Conservation (phyloP, 1,140 invertebrate genomes). For the Macrocentrus cingulum region DNA sequence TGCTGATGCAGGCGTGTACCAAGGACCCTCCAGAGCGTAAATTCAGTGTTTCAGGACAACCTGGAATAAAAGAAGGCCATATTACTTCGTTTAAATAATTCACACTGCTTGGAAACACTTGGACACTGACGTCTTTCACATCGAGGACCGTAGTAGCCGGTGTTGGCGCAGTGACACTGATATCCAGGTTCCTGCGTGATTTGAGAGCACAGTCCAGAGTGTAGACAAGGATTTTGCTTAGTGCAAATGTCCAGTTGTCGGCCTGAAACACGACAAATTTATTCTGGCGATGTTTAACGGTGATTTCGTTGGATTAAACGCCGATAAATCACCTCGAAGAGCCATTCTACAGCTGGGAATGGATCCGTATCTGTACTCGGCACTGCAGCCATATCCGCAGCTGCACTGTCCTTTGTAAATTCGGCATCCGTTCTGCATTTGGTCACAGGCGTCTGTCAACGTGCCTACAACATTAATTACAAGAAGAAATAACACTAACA, state of each 20-base stretch:
- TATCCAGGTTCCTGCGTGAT: conserved; percentile 67
- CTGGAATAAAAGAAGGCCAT: conserved; percentile 53
- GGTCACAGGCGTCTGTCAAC: conserved; percentile 40
- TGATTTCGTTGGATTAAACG: too few relatives aligned
- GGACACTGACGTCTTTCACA: conserved; percentile 66
- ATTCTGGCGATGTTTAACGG: too few relatives aligned
- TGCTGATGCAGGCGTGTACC: conserved; percentile 71
- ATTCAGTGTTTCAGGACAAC: conserved; percentile 59
- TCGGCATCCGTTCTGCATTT: conserved; percentile 46
- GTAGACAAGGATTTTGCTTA: conserved; percentile 62
- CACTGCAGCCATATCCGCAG: conserved; percentile 56
- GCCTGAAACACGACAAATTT: conserved; percentile 49
- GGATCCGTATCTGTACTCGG: conserved; percentile 56
- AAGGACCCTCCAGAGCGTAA: conserved; percentile 57
- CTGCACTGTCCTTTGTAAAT: conserved; percentile 50
- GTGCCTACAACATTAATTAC: conserved; percentile 26
- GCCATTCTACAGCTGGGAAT: conserved; percentile 56
- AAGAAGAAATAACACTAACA: neutral
- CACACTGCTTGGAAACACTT: neutral
- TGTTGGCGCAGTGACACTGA: conserved; percentile 73
- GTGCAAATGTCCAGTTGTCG: conserved; percentile 65
- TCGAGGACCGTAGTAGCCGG: conserved; percentile 68
- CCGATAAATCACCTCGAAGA: conserved; percentile 55
- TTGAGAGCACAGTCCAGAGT: conserved; percentile 70
- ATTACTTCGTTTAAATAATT: neutral